Percentiles rank a stretch among this genome's conserved stretches.
Conservation (phyloP, 2,888 invertebrate species). For the Diadromus collaris region DNA sequence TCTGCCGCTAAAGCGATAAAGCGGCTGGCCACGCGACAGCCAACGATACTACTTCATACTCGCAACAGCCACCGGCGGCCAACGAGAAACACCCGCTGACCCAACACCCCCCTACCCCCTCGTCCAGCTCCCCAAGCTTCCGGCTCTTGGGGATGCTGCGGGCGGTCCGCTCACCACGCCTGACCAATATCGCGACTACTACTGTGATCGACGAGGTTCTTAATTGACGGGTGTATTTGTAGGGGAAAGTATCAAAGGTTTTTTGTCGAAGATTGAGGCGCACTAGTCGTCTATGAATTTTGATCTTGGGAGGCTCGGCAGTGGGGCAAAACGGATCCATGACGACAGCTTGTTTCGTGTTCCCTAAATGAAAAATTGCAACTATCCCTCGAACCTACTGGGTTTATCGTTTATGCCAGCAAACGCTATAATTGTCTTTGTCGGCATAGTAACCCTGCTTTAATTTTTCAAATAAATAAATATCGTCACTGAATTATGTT, state of each 20-base stretch:
- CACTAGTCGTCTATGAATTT: neutral
- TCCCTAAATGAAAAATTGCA: too few species aligned
- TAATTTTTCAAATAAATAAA: too few species aligned
- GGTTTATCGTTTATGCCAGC: too few species aligned
- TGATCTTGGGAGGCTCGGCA: neutral
- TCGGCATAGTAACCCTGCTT: too few species aligned
- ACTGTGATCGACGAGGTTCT: slow-evolving; percentile 33
- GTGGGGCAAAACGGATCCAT: neutral
- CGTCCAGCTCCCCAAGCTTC: neutral
- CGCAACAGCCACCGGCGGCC: slow-evolving; percentile 32
- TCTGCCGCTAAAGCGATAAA: slow-evolving; percentile 77
- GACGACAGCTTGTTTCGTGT: neutral
- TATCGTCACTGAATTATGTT: too few species aligned
- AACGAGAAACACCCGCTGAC: slow-evolving; percentile 6
- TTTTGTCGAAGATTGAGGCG: neutral
- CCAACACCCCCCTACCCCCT: slow-evolving; percentile 1
- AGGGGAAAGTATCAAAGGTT: neutral
- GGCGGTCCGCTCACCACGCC: slow-evolving; percentile 7
- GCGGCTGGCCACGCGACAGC: slow-evolving; percentile 73
- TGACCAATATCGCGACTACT: slow-evolving; percentile 27
- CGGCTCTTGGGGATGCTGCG: neutral
- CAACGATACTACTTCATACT: slow-evolving; percentile 74
- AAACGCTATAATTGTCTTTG: too few species aligned
- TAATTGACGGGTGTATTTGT: slow-evolving; percentile 47
- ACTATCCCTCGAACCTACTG: too few species aligned